phyloP scores from a whole-genome alignment of 2,113 vertebrate species.

The Scomber japonicus region DNA sequence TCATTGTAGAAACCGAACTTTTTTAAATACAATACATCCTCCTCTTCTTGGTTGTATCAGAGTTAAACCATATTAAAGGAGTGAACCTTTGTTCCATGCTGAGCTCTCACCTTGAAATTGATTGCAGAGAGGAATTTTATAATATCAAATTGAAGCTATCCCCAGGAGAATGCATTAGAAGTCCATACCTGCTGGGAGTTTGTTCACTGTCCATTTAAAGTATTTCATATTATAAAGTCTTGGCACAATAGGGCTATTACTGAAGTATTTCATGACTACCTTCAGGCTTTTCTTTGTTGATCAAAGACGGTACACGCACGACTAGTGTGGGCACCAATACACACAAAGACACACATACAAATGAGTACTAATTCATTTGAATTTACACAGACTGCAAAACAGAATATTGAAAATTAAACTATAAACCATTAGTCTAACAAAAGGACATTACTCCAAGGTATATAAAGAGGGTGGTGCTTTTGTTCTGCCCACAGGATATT shows the following conservation, averaged over 20 bases:
- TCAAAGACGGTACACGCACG: constrained; percentile 16
- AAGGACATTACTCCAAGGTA: too few species aligned
- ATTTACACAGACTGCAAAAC: background rate
- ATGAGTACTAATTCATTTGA: background rate
- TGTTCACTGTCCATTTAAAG: constrained; percentile 41
- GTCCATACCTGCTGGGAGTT: constrained; percentile 42
- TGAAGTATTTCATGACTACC: constrained; percentile 9
- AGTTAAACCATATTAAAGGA: constrained; percentile 39
- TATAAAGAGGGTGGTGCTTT: too few species aligned
- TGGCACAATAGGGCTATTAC: constrained; percentile 9
- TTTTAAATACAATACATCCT: background rate
- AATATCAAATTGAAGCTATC: constrained; percentile 32
- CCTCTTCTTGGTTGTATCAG: constrained; percentile 6
- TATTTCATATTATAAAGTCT: constrained; percentile 25
- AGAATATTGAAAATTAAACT: background rate
- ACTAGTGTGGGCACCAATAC: background rate
- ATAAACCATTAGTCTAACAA: too few species aligned
- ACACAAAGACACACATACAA: background rate
- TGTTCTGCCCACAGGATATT: too few species aligned
- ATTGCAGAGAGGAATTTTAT: constrained; percentile 26
- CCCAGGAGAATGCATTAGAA: constrained; percentile 43
- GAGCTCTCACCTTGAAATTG: constrained; percentile 52
- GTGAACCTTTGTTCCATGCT: constrained; percentile 33
- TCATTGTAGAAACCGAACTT: constrained; percentile 26
- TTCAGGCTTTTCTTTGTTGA: background rate